Conservation (phyloP, 2,113 vertebrate genomes). For the Eptesicus fuscus region DNA sequence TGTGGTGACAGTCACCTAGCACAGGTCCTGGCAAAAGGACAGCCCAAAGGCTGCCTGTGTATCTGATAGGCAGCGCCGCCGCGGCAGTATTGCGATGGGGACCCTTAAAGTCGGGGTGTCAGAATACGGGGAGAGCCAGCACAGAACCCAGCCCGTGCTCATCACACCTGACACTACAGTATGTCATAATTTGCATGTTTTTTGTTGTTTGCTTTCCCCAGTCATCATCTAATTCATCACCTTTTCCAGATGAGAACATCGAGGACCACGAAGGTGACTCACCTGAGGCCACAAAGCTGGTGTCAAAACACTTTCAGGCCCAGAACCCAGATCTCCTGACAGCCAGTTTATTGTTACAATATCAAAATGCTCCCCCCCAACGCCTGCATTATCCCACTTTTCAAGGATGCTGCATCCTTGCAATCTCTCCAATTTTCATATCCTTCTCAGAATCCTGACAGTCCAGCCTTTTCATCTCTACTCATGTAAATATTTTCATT, state of each 20-base stretch:
- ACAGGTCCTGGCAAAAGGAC: background rate
- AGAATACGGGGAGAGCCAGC: background rate
- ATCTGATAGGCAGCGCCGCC: background rate
- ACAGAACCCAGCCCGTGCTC: background rate
- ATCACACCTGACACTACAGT: rapidly evolving
- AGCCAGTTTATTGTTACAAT: background rate
- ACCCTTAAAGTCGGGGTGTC: background rate
- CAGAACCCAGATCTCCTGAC: background rate
- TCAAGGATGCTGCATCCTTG: background rate
- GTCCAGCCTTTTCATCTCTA: background rate
- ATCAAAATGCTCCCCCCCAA: background rate
- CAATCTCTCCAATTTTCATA: background rate
- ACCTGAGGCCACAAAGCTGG: background rate
- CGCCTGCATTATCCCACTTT: background rate
- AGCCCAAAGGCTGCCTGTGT: background rate
- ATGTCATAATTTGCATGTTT: rapidly evolving
- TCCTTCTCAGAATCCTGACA: background rate
- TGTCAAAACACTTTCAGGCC: background rate
- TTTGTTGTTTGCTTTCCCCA: background rate
- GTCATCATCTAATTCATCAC: background rate
- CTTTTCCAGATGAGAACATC: background rate
- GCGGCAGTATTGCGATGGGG: rapidly evolving
- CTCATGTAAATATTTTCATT: background rate
- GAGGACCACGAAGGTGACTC: background rate
- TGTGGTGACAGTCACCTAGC: background rate